Conservation (phyloP, 53 echinoderm and acorn worm genomes). For the Antedon mediterranea region DNA sequence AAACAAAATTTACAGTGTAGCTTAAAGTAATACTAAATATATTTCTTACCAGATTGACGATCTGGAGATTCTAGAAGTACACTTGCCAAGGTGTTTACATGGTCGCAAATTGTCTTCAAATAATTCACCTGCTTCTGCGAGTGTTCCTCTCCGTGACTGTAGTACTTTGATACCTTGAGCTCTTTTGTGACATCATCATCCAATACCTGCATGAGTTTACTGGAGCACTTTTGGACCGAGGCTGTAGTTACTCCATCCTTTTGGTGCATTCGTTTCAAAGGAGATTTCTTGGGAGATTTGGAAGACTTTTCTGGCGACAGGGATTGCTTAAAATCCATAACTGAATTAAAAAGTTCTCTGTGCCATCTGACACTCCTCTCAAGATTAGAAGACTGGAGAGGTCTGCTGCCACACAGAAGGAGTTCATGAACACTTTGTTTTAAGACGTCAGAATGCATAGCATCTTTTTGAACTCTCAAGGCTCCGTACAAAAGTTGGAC, state of each 20-base stretch:
- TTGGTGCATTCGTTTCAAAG: background rate
- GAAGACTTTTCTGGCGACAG: background rate
- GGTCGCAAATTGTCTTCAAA: slow-evolving; percentile 62
- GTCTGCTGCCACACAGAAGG: background rate
- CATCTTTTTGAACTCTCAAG: background rate
- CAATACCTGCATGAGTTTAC: slow-evolving; percentile 43
- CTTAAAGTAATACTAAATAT: no score
- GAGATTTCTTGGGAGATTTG: background rate
- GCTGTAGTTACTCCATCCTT: slow-evolving; percentile 15
- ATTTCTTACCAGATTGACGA: slow-evolving; percentile 74
- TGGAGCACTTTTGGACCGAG: slow-evolving; percentile 33
- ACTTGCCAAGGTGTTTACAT: slow-evolving; percentile 72
- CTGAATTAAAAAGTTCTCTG: background rate
- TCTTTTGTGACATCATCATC: slow-evolving; percentile 35
- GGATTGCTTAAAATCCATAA: background rate
- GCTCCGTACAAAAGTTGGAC: background rate
- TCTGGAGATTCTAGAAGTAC: slow-evolving; percentile 60
- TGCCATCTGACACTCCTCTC: background rate
- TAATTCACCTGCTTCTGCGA: slow-evolving; percentile 39
- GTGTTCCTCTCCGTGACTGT: slow-evolving; percentile 17
- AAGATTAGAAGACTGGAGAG: background rate
- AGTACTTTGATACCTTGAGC: slow-evolving; percentile 17
- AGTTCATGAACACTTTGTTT: background rate
- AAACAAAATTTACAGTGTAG: no score
- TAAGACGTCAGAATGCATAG: background rate